These are phyloP conservation scores for Drosophila lacteicornis DNA, from an alignment of 1,140 invertebrate species.

Conservation along the genomic window DNA sequence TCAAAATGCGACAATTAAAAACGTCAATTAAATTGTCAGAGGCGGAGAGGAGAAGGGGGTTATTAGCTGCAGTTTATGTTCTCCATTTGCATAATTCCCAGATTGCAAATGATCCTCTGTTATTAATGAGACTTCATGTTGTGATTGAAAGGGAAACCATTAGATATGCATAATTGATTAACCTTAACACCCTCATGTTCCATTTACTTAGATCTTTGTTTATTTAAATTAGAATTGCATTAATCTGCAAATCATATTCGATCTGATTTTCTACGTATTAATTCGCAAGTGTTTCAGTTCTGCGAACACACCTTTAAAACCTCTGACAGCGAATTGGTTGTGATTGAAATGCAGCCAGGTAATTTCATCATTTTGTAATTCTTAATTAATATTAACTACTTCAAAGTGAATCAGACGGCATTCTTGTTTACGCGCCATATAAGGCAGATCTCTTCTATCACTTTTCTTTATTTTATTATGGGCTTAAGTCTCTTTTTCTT, in stretches of 20 bases:
- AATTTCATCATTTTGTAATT: constrained; percentile 74
- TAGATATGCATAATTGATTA: constrained; percentile 30
- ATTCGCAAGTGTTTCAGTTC: constrained; percentile 4
- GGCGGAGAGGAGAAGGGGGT: not conserved
- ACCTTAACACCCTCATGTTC: not conserved
- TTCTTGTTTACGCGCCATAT: constrained; percentile 42
- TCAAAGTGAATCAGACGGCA: constrained; percentile 52
- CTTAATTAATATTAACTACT: constrained; percentile 49
- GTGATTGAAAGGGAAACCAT: constrained; percentile 3
- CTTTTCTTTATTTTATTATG: not conserved
- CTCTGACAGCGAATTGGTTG: constrained; percentile 14
- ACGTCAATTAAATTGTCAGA: constrained; percentile 45
- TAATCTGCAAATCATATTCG: constrained; percentile 19
- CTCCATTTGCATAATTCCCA: constrained; percentile 63
- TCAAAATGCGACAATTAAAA: constrained; percentile 49
- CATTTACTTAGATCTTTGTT: not conserved
- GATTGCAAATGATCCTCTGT: constrained; percentile 8
- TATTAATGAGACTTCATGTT: constrained; percentile 24
- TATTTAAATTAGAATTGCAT: constrained; percentile 9
- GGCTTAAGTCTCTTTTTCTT: not conserved
- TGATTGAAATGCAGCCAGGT: constrained; percentile 62
- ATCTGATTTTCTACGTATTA: constrained; percentile 3
- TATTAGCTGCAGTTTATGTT: constrained; percentile 44
- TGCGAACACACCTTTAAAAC: constrained; percentile 26
- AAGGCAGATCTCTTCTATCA: not conserved